phyloP scores from a whole-genome alignment of 2,888 invertebrate genomes.

The Lepidonotus clava region DNA sequence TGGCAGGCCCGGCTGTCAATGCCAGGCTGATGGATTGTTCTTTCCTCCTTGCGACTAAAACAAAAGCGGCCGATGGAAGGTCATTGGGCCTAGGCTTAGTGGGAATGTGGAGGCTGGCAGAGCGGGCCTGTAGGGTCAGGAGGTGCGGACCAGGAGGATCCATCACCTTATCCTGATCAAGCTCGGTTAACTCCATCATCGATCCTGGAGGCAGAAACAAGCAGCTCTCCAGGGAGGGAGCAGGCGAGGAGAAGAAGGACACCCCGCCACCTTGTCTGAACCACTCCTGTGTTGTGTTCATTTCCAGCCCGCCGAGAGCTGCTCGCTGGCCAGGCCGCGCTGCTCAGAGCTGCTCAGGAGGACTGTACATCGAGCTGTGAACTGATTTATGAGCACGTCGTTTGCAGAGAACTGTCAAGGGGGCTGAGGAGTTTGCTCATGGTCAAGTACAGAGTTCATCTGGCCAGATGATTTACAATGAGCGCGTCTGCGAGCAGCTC shows the following conservation, averaged over 20 bases:
- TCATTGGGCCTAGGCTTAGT: too few relatives aligned
- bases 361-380: too few relatives aligned
- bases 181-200: constrained; percentile 30
- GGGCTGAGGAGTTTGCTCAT: too few relatives aligned
- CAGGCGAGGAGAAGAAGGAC: background rate
- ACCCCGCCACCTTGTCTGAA: constrained; percentile 19
- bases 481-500: too few relatives aligned
- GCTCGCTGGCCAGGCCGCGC: background rate
- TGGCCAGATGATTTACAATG: too few relatives aligned
- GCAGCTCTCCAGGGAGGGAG: background rate
- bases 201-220: constrained; percentile 38
- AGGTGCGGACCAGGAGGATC: background rate
- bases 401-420: too few relatives aligned
- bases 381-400: too few relatives aligned
- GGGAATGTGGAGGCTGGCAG: background rate
- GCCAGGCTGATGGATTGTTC: too few relatives aligned
- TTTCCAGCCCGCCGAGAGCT: background rate
- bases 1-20: too few relatives aligned
- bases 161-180: constrained; percentile 43
- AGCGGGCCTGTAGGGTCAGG: background rate
- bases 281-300: constrained; percentile 27
- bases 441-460: too few relatives aligned
- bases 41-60: too few relatives aligned
- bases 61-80: too few relatives aligned
- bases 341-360: background rate